Conservation (phyloP, 2,797 vertebrate genomes). For the Typhlichthys subterraneus region DNA sequence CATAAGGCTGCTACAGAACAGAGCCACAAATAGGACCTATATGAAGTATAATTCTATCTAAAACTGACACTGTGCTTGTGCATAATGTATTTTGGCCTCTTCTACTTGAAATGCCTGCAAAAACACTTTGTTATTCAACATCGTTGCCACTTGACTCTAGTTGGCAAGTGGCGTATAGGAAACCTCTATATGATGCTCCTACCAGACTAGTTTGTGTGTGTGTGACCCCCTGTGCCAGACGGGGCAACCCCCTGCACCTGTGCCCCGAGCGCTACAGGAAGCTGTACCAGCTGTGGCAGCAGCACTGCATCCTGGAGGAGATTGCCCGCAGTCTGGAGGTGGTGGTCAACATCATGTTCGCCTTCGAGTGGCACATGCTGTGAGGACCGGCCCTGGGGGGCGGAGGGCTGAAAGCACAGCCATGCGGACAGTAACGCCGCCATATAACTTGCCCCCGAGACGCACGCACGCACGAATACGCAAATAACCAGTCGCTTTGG, state of each 20-base stretch:
- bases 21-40: too few relatives aligned
- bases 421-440: neutral
- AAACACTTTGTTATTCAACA: too few relatives aligned
- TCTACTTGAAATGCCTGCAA: too few relatives aligned
- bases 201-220: neutral
- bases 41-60: too few relatives aligned
- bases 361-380: constrained; percentile 96
- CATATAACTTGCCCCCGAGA: neutral
- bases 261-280: constrained; percentile 93
- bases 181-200: too few relatives aligned
- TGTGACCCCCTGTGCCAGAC: constrained; percentile 64
- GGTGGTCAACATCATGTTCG: constrained; percentile 90
- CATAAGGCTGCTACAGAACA: too few relatives aligned
- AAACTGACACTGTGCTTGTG: too few relatives aligned
- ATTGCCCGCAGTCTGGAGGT: constrained; percentile 95
- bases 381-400: constrained; percentile 65
- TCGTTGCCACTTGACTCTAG: too few relatives aligned
- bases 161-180: too few relatives aligned
- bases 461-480: constrained; percentile 4
- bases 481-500: constrained; percentile 1
- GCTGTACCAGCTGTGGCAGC: constrained; percentile 93
- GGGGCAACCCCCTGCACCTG: constrained; percentile 94
- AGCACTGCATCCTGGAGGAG: constrained; percentile 96
- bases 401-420: constrained; percentile 20
- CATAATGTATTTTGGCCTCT: too few relatives aligned